phyloP scores from a whole-genome alignment of 2,888 invertebrate species.

The Pecten maximus region DNA sequence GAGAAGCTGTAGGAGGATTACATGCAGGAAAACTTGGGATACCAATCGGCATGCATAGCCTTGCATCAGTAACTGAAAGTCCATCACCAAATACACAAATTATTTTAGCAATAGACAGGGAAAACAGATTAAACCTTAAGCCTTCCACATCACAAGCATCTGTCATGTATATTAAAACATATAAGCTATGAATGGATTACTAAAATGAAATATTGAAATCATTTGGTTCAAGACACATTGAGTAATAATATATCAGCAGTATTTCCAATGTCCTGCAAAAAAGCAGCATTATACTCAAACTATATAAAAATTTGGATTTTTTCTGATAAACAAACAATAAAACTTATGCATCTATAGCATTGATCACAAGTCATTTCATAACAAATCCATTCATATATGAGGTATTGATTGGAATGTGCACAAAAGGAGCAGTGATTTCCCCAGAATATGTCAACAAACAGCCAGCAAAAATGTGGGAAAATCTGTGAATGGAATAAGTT shows the following conservation, averaged over 20 bases:
- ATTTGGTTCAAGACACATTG: neutral
- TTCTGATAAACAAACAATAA: neutral
- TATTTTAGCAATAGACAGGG: neutral
- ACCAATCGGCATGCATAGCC: neutral
- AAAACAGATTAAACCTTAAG: neutral
- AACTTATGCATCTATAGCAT: neutral
- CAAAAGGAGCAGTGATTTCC: slow-evolving; percentile 53
- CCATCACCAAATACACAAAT: neutral
- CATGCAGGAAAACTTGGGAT: neutral
- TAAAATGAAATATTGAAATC: neutral
- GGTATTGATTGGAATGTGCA: slow-evolving; percentile 30
- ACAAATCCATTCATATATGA: slow-evolving; percentile 13
- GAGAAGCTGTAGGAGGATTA: neutral
- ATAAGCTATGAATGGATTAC: slow-evolving; percentile 14
- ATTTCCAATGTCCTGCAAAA: neutral
- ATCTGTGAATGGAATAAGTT: slow-evolving; percentile 32
- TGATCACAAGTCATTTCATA: slow-evolving; percentile 22
- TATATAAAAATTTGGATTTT: neutral
- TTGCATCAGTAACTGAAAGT: slow-evolving; percentile 21
- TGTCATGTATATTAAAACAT: neutral
- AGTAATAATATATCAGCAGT: neutral
- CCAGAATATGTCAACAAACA: slow-evolving; percentile 38
- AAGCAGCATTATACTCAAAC: neutral
- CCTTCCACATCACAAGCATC: slow-evolving; percentile 19
- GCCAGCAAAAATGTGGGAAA: slow-evolving; percentile 18